Base-by-base conservation (phyloP, 2,113 vertebrate genomes). In the Gymnobelideus leadbeateri region DNA sequence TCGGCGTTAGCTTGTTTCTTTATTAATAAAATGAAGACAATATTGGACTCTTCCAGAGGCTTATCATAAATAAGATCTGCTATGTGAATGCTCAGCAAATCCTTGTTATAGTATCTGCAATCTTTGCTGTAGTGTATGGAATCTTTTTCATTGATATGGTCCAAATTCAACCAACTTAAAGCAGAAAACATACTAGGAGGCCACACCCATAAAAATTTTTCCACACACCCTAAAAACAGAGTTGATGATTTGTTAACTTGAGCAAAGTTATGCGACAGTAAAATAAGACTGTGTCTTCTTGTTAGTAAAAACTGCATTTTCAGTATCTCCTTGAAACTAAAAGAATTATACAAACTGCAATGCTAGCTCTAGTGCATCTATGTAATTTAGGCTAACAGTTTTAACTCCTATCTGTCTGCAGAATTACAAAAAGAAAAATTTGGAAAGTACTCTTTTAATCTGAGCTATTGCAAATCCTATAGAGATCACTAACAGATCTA, bases 21-120 rank as follows among this genome's bases (percentile, higher is more conserved):
- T 49, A 54, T 92, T 94, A 94, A 9, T 91, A 89, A 96, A 90
- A 91, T 92, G 46, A 61, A 3, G 10, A 68, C 55, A 89, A 8
- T 54, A n/a, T 91, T 51, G 55, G 51, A 61, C 68, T 61, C 37
- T 51, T 24, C 46, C 28, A 95, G 37, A 3, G 31, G 1, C 52
- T 97, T 90, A 92, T 52, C 61, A 90, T 11, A 52, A 94, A 3
- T 21, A 52, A 47, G 51, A 16, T 52, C 50, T 52, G 37, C 37
- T 61, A 57, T 7, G 16, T 28, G 77, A 94, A 51, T 47, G 57
- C 23, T 95, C 46, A 54, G 10, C 49, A n/a, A 92, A 53, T 25
- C 43, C 43, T 14, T 43, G 43, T 5, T n/a, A 54, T 0, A 0
- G 3, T 61, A 31, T 68, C 37, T 68, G 61, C 61, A 68, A 68